These are phyloP conservation scores for Bellardia bayeri DNA, from an alignment of 2,888 invertebrate genomes.

Conservation along the genomic window DNA sequence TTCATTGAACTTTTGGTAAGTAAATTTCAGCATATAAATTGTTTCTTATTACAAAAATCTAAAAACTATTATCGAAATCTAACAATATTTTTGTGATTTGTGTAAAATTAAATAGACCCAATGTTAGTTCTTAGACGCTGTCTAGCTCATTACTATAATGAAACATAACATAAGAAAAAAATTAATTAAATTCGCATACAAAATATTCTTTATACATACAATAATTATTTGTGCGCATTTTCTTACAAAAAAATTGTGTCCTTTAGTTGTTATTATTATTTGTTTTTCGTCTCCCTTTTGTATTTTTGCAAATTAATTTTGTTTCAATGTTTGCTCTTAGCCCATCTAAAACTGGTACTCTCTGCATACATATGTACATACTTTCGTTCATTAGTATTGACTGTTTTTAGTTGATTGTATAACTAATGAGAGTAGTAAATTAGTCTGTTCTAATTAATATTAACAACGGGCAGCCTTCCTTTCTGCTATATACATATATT, in stretches of 20 bases:
- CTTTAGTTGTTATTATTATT: slow-evolving; percentile 10
- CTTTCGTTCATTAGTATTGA: slow-evolving; percentile 43
- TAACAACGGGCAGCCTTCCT: slow-evolving; percentile 35
- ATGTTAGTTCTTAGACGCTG: slow-evolving; percentile 1
- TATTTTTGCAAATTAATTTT: slow-evolving; percentile 51
- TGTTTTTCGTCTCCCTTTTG: slow-evolving; percentile 1
- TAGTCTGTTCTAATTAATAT: slow-evolving; percentile 64
- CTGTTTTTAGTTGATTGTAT: slow-evolving; percentile 50
- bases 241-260: slow-evolving; percentile 28
- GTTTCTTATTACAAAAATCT: too few relatives aligned
- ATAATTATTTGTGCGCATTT: slow-evolving; percentile 28
- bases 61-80: too few relatives aligned
- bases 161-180: not conserved
- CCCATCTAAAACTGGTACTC: slow-evolving; percentile 24
- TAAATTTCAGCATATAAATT: too few relatives aligned
- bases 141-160: slow-evolving; percentile 40
- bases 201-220: not conserved
- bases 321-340: slow-evolving; percentile 10
- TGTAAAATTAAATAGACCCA: not conserved
- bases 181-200: slow-evolving; percentile 39
- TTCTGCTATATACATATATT: too few relatives aligned
- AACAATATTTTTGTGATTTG: slow-evolving; percentile 3
- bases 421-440: slow-evolving; percentile 65
- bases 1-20: too few relatives aligned
- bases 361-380: not conserved